Evolutionary conservation across 1,140 invertebrate genomes (phyloP).

Genomic region (Intoshia linei): DNA sequence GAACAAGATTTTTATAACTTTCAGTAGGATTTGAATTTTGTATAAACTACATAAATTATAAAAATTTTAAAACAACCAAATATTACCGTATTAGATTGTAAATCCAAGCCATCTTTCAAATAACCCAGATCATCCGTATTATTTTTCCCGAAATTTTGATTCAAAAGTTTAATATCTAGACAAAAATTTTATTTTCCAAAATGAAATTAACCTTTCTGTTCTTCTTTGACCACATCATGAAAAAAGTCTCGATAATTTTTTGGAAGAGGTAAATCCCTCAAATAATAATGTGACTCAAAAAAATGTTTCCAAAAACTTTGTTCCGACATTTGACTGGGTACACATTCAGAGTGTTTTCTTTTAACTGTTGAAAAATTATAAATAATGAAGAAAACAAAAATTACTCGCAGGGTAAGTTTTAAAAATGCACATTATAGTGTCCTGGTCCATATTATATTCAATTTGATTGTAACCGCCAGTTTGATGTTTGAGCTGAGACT

Average conservation of each 20-base stretch:
- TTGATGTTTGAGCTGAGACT: slow-evolving; percentile 71
- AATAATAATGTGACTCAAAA: slow-evolving; percentile 98
- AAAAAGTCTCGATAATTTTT: slow-evolving; percentile 56
- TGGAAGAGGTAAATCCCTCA: slow-evolving; percentile 57
- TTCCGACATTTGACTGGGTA: slow-evolving; percentile 69
- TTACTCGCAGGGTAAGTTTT: slow-evolving; percentile 68
- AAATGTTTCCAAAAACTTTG: slow-evolving; percentile 95
- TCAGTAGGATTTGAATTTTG: too few species aligned
- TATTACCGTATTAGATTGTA: background rate
- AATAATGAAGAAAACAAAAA: slow-evolving; percentile 5
- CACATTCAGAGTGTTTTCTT: slow-evolving; percentile 73
- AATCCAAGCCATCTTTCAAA: background rate
- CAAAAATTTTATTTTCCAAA: background rate
- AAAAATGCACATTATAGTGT: slow-evolving; percentile 88
- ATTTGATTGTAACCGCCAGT: slow-evolving; percentile 68
- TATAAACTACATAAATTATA: background rate
- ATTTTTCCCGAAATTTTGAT: background rate
- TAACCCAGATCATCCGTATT: background rate
- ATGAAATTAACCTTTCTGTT: slow-evolving; percentile 35
- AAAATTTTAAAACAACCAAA: background rate
- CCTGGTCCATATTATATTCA: slow-evolving; percentile 75
- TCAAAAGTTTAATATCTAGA: background rate
- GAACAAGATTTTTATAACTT: too few species aligned
- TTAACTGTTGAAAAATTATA: slow-evolving; percentile 30
- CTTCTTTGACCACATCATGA: slow-evolving; percentile 70